phyloP scores from a whole-genome alignment of 2,888 invertebrate species.

The Pristionchus arcanus region DNA sequence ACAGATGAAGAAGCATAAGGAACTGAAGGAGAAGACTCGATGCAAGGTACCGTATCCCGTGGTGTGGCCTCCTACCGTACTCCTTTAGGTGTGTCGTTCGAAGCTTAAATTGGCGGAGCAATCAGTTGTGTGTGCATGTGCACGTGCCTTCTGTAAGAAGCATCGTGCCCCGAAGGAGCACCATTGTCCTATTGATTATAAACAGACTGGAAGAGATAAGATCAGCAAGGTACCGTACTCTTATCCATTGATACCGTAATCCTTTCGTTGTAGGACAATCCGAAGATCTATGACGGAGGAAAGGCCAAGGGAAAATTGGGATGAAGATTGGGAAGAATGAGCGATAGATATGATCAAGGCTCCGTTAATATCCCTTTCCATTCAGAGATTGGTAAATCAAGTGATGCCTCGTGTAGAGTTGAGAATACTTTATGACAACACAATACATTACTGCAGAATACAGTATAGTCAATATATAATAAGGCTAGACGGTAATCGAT shows the following conservation, averaged over 20 bases:
- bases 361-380: conserved; percentile 44
- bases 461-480: conserved; percentile 9
- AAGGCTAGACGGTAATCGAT: conserved; percentile 11
- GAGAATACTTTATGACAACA: background rate
- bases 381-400: conserved; percentile 49
- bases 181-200: conserved; percentile 53
- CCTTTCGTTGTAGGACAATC: conserved; percentile 46
- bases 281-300: conserved; percentile 54
- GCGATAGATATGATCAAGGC: conserved; percentile 45
- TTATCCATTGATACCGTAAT: conserved; percentile 25
- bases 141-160: conserved; percentile 44
- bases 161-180: conserved; percentile 51
- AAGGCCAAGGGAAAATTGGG: conserved; percentile 50
- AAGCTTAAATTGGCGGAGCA: conserved; percentile 49
- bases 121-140: conserved; percentile 45
- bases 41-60: conserved; percentile 48
- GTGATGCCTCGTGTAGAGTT: background rate
- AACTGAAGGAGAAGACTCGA: conserved; percentile 49
- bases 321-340: conserved; percentile 20
- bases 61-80: background rate
- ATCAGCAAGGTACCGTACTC: conserved; percentile 44
- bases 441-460: conserved; percentile 11
- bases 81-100: conserved; percentile 33
- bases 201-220: conserved; percentile 53
- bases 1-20: conserved; percentile 39